Evolutionary conservation across 1,140 invertebrate species (phyloP), one percentile per base, ranked within the genome.

Genomic region (Muscidifurax raptorellus): DNA sequence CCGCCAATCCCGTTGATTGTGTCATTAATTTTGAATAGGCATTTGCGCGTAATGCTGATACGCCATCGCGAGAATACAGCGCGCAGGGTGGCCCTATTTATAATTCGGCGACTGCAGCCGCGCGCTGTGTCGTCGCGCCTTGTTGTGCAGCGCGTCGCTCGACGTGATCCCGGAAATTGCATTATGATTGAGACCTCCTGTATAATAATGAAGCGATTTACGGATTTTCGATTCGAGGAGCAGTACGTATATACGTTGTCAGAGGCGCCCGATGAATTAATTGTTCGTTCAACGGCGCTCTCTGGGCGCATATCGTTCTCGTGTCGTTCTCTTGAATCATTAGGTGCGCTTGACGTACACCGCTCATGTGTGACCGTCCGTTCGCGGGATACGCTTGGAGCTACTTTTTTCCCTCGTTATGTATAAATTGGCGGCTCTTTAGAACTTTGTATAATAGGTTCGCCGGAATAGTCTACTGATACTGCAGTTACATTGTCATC

Each of bases 1-100:
- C 18, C 28, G 64, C 22, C 40, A 81, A 81, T 82, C 71, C 71
- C 80, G 80, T 44, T 82, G 80, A 82, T 82, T 82, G 71, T 22
- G 69, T 75, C 80, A 74, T 82, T 82, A 82, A 82, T 82, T 82
- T 82, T 81, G 30, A 81, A 80, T 67, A 59, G 59, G 64, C 3
- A n/a, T 44, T 76, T 13, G 74, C 74, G 72, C 10, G 67, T 30
- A 32, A 71, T 30, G 28, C 67, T 30, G 67, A 30, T 71, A 71
- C 27, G 25, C 25, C 36, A 40, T 40, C 36, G 36, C 36, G 36
- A 1, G 36, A n/a, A n/a, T n/a, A n/a, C n/a, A n/a, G n/a, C n/a
- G n/a, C n/a, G 32, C n/a, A 10, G 10, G 28, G 22, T 15, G 27
- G 59, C n/a, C 69, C 67, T 82, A 64, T 82, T 72, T 82, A 82